phyloP scores from a whole-genome alignment of 2,888 invertebrate genomes.

The Rotaria magnacalcarata region DNA sequence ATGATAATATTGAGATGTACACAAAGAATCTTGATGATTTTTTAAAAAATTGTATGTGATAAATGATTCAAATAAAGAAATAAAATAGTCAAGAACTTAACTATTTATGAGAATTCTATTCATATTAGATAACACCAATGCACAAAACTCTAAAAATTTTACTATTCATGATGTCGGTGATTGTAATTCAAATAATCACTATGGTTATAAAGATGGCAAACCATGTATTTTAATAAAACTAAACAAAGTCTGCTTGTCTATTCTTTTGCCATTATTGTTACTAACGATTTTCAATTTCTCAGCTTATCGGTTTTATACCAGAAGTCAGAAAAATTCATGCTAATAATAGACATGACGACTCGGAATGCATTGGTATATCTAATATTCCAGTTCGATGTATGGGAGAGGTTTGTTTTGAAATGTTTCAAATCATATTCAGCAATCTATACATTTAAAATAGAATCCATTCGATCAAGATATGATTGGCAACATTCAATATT shows the following conservation, averaged over 20 bases:
- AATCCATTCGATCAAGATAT: neutral
- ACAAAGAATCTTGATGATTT: neutral
- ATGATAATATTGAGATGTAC: neutral
- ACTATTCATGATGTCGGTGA: neutral
- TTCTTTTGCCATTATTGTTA: too few species aligned
- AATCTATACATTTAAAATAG: neutral
- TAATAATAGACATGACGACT: neutral
- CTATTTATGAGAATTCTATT: neutral
- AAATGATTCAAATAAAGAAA: neutral
- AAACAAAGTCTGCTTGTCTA: neutral
- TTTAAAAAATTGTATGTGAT: neutral
- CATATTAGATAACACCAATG: neutral
- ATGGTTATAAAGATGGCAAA: neutral
- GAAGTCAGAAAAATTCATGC: neutral
- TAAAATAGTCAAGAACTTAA: too few species aligned
- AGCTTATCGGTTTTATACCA: neutral
- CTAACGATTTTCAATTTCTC: neutral
- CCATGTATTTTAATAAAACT: conserved; percentile 13
- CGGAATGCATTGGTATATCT: neutral
- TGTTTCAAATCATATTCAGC: neutral
- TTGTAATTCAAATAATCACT: neutral
- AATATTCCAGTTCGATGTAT: neutral
- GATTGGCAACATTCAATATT: neutral
- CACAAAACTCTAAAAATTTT: neutral
- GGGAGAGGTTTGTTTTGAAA: neutral